phyloP scores from a whole-genome alignment of 2,888 invertebrate species.

The Eumerus sabulonum region DNA sequence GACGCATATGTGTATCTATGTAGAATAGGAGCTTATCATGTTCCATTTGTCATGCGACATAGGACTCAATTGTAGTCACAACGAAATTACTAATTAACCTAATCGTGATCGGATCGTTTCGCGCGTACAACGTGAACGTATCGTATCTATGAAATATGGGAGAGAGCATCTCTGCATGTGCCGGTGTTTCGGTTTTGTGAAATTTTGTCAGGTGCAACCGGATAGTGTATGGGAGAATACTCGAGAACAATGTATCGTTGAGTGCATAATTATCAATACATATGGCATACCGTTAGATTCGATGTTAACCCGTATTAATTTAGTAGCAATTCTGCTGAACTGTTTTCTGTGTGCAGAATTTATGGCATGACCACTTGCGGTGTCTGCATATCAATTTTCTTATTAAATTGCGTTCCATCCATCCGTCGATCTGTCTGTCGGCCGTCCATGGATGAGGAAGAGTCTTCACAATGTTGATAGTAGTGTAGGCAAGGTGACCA shows the following conservation, averaged over 20 bases:
- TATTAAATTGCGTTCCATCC: constrained; percentile 29
- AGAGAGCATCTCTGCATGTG: constrained; percentile 48
- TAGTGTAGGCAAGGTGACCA: not conserved
- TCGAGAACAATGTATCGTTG: constrained; percentile 6
- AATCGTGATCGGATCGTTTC: constrained; percentile 50
- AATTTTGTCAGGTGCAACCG: constrained; percentile 65
- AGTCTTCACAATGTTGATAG: not conserved
- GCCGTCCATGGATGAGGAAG: too few relatives aligned
- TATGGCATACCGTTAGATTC: constrained; percentile 58
- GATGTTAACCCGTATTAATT: constrained; percentile 68
- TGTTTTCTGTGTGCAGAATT: constrained; percentile 54
- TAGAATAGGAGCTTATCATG: constrained; percentile 38
- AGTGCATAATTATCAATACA: constrained; percentile 54
- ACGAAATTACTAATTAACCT: constrained; percentile 62
- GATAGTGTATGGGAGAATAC: constrained; percentile 57
- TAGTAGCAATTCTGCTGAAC: constrained; percentile 64
- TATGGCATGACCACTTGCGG: constrained; percentile 59
- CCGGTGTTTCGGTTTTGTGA: constrained; percentile 27
- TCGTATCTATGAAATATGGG: constrained; percentile 61
- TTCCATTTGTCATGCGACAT: constrained; percentile 55
- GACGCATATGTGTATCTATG: constrained; percentile 41
- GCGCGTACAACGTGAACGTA: constrained; percentile 4
- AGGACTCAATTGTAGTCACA: constrained; percentile 58
- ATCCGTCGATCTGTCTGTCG: too few relatives aligned
- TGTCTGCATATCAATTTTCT: constrained; percentile 66